Evolutionary conservation across 1,140 invertebrate genomes (phyloP).

Genomic region (Drosophila arizonae): DNA sequence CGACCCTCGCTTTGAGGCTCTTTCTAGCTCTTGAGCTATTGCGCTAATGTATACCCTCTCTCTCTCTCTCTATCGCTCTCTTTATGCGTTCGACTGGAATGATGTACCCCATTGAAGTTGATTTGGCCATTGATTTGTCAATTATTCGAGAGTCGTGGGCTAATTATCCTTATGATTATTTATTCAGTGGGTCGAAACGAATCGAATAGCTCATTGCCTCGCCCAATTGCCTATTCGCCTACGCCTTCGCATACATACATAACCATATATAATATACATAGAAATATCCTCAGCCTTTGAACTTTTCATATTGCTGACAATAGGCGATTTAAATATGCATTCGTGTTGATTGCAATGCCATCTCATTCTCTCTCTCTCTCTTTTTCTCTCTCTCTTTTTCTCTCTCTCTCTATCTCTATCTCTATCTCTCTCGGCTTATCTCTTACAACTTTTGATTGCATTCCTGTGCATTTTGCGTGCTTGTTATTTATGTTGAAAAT

Average conservation of each 20-base stretch:
- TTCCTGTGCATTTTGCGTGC: conserved; percentile 1
- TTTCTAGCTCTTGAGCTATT: background rate
- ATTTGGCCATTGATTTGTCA: conserved; percentile 24
- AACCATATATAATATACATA: background rate
- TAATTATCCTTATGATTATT: conserved; percentile 15
- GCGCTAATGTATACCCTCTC: background rate
- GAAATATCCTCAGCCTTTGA: background rate
- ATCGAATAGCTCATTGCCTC: conserved; percentile 4
- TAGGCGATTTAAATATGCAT: conserved; percentile 23
- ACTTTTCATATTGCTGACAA: conserved; percentile 10
- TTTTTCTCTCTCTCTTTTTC: background rate
- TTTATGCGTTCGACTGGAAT: background rate
- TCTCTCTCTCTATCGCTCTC: background rate
- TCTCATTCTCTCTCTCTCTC: no score
- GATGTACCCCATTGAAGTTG: conserved; percentile 1
- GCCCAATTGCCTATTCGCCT: background rate
- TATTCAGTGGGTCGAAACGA: conserved; percentile 12
- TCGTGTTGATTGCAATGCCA: conserved; percentile 9
- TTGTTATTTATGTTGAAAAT: conserved; percentile 19
- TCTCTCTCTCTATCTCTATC: no score
- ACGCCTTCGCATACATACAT: background rate
- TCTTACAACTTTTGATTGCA: conserved; percentile 7
- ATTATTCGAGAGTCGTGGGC: conserved; percentile 14
- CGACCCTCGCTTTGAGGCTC: no score
- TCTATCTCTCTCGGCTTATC: background rate